Conservation (phyloP, 64 coral and sea anemone species). For the Trachythela sp. region DNA sequence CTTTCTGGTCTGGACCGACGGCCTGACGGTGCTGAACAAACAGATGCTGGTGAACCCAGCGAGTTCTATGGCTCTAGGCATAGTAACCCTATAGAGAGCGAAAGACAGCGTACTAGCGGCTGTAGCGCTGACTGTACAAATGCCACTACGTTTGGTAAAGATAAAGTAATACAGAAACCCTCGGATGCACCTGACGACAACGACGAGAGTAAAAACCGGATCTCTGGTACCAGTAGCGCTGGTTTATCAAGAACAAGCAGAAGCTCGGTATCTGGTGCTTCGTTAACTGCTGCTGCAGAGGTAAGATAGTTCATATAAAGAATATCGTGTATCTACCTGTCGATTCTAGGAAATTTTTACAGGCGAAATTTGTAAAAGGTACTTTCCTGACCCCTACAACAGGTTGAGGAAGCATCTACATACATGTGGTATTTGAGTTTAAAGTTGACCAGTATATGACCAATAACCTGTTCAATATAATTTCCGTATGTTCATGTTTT, state of each 20-base stretch:
- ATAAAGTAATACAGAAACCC: not conserved
- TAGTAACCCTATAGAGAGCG: not conserved
- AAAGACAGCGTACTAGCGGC: not conserved
- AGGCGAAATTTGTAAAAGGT: no score
- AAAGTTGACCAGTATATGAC: no score
- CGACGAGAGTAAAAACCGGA: not conserved
- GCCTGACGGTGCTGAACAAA: not conserved
- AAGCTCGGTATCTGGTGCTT: not conserved
- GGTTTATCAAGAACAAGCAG: not conserved
- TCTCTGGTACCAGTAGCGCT: not conserved
- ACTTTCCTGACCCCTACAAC: no score
- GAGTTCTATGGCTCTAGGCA: constrained; percentile 23
- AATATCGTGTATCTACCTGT: no score
- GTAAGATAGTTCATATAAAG: no score
- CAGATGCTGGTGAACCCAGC: not conserved
- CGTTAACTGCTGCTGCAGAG: not conserved
- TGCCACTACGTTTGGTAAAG: constrained; percentile 1
- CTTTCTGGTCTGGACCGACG: constrained; percentile 18
- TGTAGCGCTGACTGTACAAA: not conserved
- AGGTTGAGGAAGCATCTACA: no score
- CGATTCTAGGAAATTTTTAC: no score
- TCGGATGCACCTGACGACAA: not conserved
- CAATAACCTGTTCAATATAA: no score
- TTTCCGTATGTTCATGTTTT: no score
- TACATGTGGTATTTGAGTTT: no score